Conservation (phyloP, 2,113 vertebrate genomes). For the Cyanistes caeruleus region DNA sequence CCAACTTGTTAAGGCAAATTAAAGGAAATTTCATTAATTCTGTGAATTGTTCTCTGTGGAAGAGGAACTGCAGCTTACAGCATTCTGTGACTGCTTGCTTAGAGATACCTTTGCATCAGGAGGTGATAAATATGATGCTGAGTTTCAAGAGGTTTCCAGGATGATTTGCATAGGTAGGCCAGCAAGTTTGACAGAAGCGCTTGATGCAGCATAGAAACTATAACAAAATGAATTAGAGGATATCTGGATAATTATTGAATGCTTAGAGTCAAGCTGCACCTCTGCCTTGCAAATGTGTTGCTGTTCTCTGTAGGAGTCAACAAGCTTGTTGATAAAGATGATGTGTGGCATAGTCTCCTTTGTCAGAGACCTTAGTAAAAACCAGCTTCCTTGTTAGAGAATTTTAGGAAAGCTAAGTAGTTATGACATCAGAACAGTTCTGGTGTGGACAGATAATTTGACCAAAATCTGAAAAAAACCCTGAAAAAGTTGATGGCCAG, state of each 20-base stretch:
- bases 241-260: neutral
- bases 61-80: neutral
- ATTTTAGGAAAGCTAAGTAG: neutral
- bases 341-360: neutral
- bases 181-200: neutral
- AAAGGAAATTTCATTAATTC: neutral
- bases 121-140: neutral
- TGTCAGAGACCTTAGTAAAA: neutral
- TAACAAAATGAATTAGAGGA: neutral
- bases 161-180: neutral
- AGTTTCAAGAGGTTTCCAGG: neutral
- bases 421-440: neutral
- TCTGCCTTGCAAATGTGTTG: neutral
- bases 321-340: neutral
- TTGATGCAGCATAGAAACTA: neutral
- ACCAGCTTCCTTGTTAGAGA: neutral
- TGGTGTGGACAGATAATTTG: neutral
- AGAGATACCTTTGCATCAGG: neutral
- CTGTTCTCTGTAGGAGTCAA: neutral
- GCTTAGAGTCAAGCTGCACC: neutral
- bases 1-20: neutral
- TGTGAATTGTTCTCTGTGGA: neutral
- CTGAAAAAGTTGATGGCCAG: too few relatives aligned
- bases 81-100: neutral
- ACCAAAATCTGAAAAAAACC: neutral